Base-by-base conservation (phyloP, 2,888 invertebrate species). In the Anaspis maculata region DNA sequence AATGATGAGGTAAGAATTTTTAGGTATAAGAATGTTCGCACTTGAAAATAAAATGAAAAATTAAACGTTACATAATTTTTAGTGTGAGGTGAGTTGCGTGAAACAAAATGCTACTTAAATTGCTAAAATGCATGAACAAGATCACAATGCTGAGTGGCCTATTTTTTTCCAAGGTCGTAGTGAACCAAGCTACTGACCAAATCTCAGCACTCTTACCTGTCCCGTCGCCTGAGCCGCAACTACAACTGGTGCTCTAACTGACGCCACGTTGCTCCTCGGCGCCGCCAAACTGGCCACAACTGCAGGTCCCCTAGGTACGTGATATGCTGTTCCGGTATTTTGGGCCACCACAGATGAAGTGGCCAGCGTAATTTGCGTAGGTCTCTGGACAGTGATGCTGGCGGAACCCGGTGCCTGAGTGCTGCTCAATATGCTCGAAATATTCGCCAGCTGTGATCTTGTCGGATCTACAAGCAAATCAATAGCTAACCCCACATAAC, bases 251-350 rank as follows among this genome's bases (percentile, higher is more conserved):
- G 60, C 53, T 32, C 66, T 49, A 9, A 66, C 62, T 27, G 61
- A 56, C 9, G 77, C 73, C 3, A 80, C 76, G 36, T 73, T 72
- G 19, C 73, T 70, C 33, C 83, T 73, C 1, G 83, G 77, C 4
- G 81, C 77, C 7, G 83, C 77, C 12, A 84, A 72, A 42, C 79
- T 83, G 0, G 83, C 83, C 2, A 83, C 83, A 7, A 82, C 82
- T 0, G 83, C 83, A 10, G 83, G 74, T 2, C 83, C 83, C 36
- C 75, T 52, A 4, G 67, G 67, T 3, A 67, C 66, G 49, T 67
- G 67, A 44, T 63, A 66, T 10, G 63, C 57, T 6, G 61, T 48
- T 25, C 61, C 62, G 13, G 57, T 41, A 23, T 45, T 56, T 36
- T 56, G 58, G 6, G 57, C 53, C n/a, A 61, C 54, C 5, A 59